phyloP scores from a whole-genome alignment of 1,140 invertebrate species.

The Metaphire vulgaris region DNA sequence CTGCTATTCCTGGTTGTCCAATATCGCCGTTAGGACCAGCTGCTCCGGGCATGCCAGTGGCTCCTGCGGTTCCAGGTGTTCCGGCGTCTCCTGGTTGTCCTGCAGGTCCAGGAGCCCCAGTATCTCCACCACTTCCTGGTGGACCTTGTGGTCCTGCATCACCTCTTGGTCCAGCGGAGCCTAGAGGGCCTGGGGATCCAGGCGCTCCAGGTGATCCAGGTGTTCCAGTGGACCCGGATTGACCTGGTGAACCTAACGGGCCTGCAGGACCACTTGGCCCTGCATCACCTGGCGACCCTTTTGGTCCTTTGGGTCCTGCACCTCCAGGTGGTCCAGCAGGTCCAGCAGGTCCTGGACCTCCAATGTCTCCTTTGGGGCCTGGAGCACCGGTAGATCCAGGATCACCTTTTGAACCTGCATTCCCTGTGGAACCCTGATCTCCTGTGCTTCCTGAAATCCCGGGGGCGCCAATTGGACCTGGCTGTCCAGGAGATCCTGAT shows the following conservation, averaged over 20 bases:
- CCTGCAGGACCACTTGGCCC: slow-evolving; percentile 13
- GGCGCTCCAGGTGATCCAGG: slow-evolving; percentile 12
- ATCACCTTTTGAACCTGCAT: background rate
- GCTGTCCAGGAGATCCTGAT: slow-evolving; percentile 13
- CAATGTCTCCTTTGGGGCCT: slow-evolving; percentile 12
- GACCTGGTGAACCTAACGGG: background rate
- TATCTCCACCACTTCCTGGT: slow-evolving; percentile 8
- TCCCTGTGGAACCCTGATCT: slow-evolving; percentile 4
- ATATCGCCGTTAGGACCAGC: slow-evolving; percentile 16
- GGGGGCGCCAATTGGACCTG: slow-evolving; percentile 10
- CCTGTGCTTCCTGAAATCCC: slow-evolving; percentile 7
- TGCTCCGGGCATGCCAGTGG: slow-evolving; percentile 58
- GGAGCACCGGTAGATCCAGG: slow-evolving; percentile 6
- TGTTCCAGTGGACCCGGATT: background rate
- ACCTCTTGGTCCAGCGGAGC: slow-evolving; percentile 9
- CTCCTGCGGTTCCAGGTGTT: slow-evolving; percentile 56
- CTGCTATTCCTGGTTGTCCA: slow-evolving; percentile 57
- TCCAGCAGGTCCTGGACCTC: slow-evolving; percentile 5
- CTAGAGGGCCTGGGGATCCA: slow-evolving; percentile 15
- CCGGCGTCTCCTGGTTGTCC: slow-evolving; percentile 18
- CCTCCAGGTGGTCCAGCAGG: slow-evolving; percentile 15
- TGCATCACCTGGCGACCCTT: slow-evolving; percentile 10
- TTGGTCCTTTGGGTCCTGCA: slow-evolving; percentile 13
- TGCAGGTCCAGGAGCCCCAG: slow-evolving; percentile 7
- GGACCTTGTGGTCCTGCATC: slow-evolving; percentile 10